phyloP scores from a whole-genome alignment of 2,113 vertebrate species.

The Oryzias melastigma region DNA sequence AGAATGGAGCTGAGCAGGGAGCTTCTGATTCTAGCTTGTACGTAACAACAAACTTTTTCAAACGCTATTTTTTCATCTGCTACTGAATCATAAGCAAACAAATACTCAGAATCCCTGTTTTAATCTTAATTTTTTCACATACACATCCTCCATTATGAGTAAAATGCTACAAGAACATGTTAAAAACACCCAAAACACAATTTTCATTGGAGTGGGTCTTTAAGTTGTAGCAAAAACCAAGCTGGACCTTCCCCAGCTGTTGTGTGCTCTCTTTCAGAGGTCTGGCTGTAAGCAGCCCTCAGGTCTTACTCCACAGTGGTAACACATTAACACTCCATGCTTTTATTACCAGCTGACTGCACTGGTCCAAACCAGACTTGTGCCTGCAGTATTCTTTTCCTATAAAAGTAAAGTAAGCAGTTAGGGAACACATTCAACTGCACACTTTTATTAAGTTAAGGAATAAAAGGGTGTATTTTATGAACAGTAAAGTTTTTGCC shows the following conservation, averaged over 20 bases:
- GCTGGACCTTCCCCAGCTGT: slow-evolving; percentile 11
- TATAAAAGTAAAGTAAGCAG: slow-evolving; percentile 3
- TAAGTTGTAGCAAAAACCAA: slow-evolving; percentile 11
- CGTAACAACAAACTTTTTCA: too few relatives aligned
- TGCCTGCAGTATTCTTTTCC: slow-evolving; percentile 61
- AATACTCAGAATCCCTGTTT: too few relatives aligned
- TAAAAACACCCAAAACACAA: too few relatives aligned
- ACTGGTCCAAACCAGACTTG: slow-evolving; percentile 52
- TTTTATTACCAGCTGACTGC: slow-evolving; percentile 59
- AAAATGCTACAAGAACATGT: too few relatives aligned
- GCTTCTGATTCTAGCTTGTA: too few relatives aligned
- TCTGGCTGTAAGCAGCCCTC: slow-evolving; percentile 54
- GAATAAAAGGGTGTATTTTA: slow-evolving; percentile 18
- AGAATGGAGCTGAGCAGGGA: too few relatives aligned
- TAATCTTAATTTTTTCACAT: too few relatives aligned
- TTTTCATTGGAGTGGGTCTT: neutral
- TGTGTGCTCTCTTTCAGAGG: slow-evolving; percentile 68
- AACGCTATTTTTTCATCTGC: too few relatives aligned
- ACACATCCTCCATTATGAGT: too few relatives aligned
- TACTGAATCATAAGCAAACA: too few relatives aligned
- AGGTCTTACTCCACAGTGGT: slow-evolving; percentile 63
- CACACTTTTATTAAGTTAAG: slow-evolving; percentile 2
- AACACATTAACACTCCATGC: slow-evolving; percentile 45
- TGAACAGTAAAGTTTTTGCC: slow-evolving; percentile 5
- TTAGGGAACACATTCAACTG: slow-evolving; percentile 11